Conservation (phyloP, 2,797 vertebrate species). For the Acrossocheilus fasciatus region DNA sequence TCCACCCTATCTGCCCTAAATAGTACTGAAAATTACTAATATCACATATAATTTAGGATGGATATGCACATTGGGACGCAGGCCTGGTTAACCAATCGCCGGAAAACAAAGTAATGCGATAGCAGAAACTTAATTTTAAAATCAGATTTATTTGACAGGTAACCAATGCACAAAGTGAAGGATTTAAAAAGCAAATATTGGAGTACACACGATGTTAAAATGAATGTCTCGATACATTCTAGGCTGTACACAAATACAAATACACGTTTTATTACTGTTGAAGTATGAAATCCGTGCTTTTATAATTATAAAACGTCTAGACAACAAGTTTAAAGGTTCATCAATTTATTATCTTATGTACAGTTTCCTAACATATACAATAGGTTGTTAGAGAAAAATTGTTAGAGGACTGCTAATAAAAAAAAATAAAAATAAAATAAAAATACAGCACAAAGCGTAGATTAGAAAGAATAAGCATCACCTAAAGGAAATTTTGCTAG, state of each 20-base stretch:
- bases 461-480: neutral
- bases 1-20: too few relatives aligned
- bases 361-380: slow-evolving; percentile 41
- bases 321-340: slow-evolving; percentile 11
- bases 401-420: slow-evolving; percentile 9
- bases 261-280: slow-evolving; percentile 42
- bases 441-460: neutral
- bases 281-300: slow-evolving; percentile 6
- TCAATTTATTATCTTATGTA: slow-evolving; percentile 43
- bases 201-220: slow-evolving; percentile 46
- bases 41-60: too few relatives aligned
- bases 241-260: slow-evolving; percentile 40
- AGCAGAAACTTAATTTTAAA: neutral
- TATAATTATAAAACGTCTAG: neutral
- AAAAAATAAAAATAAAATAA: neutral
- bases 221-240: slow-evolving; percentile 19
- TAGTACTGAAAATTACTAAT: too few relatives aligned
- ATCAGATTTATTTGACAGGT: slow-evolving; percentile 8
- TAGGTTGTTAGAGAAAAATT: neutral
- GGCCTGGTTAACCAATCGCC: slow-evolving; percentile 15
- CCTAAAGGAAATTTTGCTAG: neutral
- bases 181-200: neutral
- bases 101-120: neutral
- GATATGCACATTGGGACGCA: too few relatives aligned
- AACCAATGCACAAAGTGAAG: neutral